Conservation (phyloP, 2,888 invertebrate genomes). For the Nomada fabriciana region DNA sequence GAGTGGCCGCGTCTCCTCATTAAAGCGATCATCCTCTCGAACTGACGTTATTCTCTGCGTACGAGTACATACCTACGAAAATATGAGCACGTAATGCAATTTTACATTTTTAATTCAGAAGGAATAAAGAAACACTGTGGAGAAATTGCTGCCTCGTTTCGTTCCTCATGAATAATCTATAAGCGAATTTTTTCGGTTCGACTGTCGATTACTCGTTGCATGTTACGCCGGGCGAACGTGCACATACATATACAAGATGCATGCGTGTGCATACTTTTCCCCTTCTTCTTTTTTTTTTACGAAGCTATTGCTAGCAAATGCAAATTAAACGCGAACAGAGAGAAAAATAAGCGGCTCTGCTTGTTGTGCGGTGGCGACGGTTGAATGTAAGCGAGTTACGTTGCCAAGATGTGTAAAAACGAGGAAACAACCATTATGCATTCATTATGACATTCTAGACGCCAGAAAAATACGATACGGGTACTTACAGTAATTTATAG, state of each 20-base stretch:
- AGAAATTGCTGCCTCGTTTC: neutral
- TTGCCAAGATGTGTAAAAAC: conserved; percentile 28
- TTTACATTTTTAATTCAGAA: conserved; percentile 4
- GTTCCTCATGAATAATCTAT: neutral
- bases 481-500: neutral
- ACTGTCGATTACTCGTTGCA: neutral
- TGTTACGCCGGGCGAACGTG: neutral
- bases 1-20: conserved; percentile 45
- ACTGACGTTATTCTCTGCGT: conserved; percentile 28
- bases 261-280: neutral
- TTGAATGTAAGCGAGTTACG: conserved; percentile 19
- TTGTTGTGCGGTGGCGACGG: conserved; percentile 2
- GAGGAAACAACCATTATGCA: conserved; percentile 24
- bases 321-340: neutral
- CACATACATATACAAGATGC: neutral
- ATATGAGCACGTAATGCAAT: neutral
- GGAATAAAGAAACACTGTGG: neutral
- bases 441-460: conserved; percentile 12
- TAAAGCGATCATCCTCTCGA: conserved; percentile 53
- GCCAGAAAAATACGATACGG: neutral
- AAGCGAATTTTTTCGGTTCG: neutral
- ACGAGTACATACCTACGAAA: conserved; percentile 5
- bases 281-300: neutral
- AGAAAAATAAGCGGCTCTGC: neutral
- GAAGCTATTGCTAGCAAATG: neutral